These are phyloP conservation scores for Osmoderma eremita DNA, from an alignment of 2,888 invertebrate genomes.

Conservation along the genomic window DNA sequence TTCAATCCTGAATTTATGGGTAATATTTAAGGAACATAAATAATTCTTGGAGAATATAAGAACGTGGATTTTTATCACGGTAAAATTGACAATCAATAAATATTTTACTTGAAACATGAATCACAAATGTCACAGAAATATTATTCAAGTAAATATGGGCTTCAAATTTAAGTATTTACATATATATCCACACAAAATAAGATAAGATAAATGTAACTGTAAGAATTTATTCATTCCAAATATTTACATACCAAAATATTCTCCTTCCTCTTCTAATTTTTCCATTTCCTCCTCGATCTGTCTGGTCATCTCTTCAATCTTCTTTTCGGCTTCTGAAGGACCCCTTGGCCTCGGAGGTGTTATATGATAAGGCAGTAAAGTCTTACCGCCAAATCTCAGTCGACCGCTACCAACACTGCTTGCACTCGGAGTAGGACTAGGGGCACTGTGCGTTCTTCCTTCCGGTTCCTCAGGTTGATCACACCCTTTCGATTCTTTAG, in stretches of 20 bases:
- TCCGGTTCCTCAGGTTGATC: conserved; percentile 57
- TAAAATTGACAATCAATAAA: too few species aligned
- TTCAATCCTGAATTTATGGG: too few species aligned
- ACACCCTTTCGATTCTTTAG: conserved; percentile 54
- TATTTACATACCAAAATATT: conserved; percentile 86
- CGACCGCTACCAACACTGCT: conserved; percentile 66
- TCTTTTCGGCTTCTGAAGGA: conserved; percentile 91
- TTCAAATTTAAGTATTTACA: background rate
- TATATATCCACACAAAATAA: background rate
- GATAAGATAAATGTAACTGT: background rate
- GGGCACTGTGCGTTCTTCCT: conserved; percentile 67
- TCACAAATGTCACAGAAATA: too few species aligned
- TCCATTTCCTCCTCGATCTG: conserved; percentile 97
- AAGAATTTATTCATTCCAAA: too few species aligned
- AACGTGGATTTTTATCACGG: too few species aligned
- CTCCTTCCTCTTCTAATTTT: conserved; percentile 92
- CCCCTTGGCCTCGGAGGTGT: conserved; percentile 89
- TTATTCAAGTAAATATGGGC: too few species aligned
- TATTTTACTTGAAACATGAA: too few species aligned
- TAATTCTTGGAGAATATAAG: too few species aligned
- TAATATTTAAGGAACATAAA: too few species aligned
- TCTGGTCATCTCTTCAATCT: conserved; percentile 91
- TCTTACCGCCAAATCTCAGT: conserved; percentile 68
- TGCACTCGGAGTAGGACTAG: conserved; percentile 75
- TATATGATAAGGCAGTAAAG: conserved; percentile 85